Conservation (phyloP, 2,888 invertebrate genomes). For the Rhamnusium bicolor region DNA sequence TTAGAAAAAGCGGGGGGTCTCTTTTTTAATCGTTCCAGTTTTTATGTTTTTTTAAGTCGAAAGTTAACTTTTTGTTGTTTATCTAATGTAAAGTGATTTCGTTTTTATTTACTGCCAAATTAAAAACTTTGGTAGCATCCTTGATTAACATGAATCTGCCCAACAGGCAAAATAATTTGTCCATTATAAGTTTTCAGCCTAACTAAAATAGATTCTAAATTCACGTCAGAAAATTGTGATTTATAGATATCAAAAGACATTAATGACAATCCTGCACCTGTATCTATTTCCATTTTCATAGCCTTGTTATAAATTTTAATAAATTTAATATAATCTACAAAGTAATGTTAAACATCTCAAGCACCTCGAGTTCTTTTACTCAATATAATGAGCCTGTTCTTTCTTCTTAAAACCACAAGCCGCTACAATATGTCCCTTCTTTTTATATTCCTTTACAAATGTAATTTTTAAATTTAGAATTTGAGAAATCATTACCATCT, state of each 20-base stretch:
- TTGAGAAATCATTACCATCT: too few species aligned
- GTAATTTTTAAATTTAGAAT: neutral
- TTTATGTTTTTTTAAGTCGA: too few species aligned
- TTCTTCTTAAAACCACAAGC: conserved; percentile 10
- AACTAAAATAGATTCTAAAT: neutral
- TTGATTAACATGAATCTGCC: too few species aligned
- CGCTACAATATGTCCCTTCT: conserved; percentile 22
- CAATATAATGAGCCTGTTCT: neutral
- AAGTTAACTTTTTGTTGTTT: too few species aligned
- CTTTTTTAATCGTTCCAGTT: too few species aligned
- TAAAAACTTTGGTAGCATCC: too few species aligned
- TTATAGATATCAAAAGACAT: conserved; percentile 2
- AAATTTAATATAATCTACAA: too few species aligned
- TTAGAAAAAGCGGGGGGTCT: too few species aligned
- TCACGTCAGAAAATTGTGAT: neutral
- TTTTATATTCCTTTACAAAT: conserved; percentile 25
- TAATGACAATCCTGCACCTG: conserved; percentile 25
- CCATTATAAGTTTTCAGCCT: neutral
- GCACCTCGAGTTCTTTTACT: too few species aligned
- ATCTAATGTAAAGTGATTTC: too few species aligned
- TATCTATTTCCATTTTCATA: conserved; percentile 20
- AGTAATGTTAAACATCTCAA: too few species aligned
- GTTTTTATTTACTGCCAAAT: too few species aligned
- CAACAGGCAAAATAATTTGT: neutral
- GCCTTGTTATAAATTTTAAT: neutral